Evolutionary conservation across 2,888 invertebrate genomes (phyloP), one percentile per base, ranked within the genome.

Genomic region (Pyrrhia umbra): DNA sequence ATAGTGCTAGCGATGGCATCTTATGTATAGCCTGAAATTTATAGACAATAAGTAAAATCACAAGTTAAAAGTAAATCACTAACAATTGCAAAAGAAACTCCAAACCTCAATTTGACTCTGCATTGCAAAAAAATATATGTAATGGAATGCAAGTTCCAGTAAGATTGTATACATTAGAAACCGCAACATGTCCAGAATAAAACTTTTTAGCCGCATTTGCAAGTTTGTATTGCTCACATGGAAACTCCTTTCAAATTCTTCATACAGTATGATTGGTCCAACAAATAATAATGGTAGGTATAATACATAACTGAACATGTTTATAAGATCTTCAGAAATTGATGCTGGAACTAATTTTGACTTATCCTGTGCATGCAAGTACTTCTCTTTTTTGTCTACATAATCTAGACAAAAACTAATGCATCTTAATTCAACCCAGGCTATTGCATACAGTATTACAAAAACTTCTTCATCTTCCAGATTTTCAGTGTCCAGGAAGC

Each of bases 181-280:
- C 75, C 97, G 93, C 1, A 90, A 46, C 66, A 97, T 84, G 79
- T 95, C 93, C 68, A 81, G 77, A 0, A 91, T 40, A 71, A 96
- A 93, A 79, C 80, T 86, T 77, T 84, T 89, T 23, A 95, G 66
- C 85, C 95, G 92, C 45, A 68, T 52, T 55, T 63, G 66, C 15
- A 90, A 63, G 25, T 79, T 83, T 70, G 78, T 84, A 79, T 82
- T 86, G 62, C 75, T 81, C n/a, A 54, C 71, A 50, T 77, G 68
- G 77, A 91, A 92, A 86, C 89, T 93, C 57, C 83, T 91, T 74
- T 93, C 91, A 91, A 97, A 98, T 63, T 97, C 96, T 75, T 96
- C 95, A 90, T 97, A 98, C 6, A 96, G 93, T 79, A 98, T 95
- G 58, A 98, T 95, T n/a, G 99, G 99, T 16, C 99, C 99, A 79